Conservation (phyloP, 1,140 invertebrate genomes). For the Bombus confusus region DNA sequence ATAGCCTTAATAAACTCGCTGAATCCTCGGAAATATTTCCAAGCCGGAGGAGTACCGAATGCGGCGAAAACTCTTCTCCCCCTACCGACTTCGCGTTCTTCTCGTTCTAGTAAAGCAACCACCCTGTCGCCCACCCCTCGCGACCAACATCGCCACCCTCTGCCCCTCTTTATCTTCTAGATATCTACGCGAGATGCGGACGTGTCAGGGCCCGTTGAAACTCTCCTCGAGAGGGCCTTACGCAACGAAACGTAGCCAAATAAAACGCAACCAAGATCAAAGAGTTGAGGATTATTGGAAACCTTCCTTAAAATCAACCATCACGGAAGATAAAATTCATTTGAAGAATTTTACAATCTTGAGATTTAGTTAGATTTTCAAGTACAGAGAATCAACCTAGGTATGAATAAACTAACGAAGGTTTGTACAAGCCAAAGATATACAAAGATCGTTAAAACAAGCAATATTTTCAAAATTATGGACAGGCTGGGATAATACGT, state of each 20-base stretch:
- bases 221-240: constrained; percentile 48
- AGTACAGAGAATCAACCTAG: no score
- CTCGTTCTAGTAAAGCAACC: constrained; percentile 58
- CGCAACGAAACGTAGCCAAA: not conserved
- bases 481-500: no score
- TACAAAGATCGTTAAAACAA: no score
- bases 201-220: constrained; percentile 57
- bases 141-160: constrained; percentile 34
- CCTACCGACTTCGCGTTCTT: constrained; percentile 61
- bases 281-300: no score
- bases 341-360: not conserved
- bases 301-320: no score
- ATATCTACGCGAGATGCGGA: constrained; percentile 56
- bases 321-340: not conserved
- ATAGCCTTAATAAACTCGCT: constrained; percentile 83
- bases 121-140: constrained; percentile 1
- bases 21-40: constrained; percentile 82
- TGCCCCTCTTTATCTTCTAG: constrained; percentile 59
- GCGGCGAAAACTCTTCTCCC: constrained; percentile 72
- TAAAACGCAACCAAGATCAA: not conserved
- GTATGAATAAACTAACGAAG: no score
- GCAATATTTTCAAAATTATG: no score
- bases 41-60: constrained; percentile 73
- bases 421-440: no score
- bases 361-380: not conserved